These are phyloP conservation scores for Diplolepis rosae DNA, from an alignment of 2,888 invertebrate species.

Conservation along the genomic window DNA sequence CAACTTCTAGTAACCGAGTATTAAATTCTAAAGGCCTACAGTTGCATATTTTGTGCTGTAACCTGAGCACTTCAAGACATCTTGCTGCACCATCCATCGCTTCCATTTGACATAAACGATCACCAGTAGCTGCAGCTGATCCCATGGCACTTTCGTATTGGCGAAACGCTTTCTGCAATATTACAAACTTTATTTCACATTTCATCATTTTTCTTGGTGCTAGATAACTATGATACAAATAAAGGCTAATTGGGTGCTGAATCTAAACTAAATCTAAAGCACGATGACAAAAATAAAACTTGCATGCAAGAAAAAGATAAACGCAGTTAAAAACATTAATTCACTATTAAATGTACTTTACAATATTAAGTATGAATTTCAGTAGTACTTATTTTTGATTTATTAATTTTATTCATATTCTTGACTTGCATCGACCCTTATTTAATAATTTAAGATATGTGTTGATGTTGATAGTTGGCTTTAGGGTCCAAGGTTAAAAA, in stretches of 20 bases:
- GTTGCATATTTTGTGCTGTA: constrained; percentile 90
- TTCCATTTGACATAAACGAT: constrained; percentile 90
- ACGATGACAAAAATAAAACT: too few relatives aligned
- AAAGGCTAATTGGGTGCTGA: constrained; percentile 45
- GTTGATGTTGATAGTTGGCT: too few relatives aligned
- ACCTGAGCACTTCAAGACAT: constrained; percentile 84
- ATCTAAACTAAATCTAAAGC: constrained; percentile 12
- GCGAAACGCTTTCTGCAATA: constrained; percentile 80
- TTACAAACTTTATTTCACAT: constrained; percentile 34
- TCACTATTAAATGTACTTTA: too few relatives aligned
- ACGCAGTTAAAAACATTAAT: too few relatives aligned
- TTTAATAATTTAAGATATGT: too few relatives aligned
- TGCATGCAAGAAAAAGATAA: too few relatives aligned
- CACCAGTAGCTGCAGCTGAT: constrained; percentile 85
- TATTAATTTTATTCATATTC: too few relatives aligned
- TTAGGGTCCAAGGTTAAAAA: too few relatives aligned
- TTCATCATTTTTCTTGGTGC: not conserved
- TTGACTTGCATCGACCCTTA: too few relatives aligned
- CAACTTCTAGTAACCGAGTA: constrained; percentile 87
- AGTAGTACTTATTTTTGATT: too few relatives aligned
- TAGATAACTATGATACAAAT: constrained; percentile 36
- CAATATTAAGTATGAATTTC: too few relatives aligned
- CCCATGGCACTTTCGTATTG: constrained; percentile 93
- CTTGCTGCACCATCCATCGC: constrained; percentile 92
- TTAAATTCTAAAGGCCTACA: constrained; percentile 91